Percentiles rank a stretch among this genome's conserved stretches.
These are phyloP conservation scores for Lochmaea capreae DNA, from an alignment of 2,888 invertebrate genomes.

Conservation along the genomic window DNA sequence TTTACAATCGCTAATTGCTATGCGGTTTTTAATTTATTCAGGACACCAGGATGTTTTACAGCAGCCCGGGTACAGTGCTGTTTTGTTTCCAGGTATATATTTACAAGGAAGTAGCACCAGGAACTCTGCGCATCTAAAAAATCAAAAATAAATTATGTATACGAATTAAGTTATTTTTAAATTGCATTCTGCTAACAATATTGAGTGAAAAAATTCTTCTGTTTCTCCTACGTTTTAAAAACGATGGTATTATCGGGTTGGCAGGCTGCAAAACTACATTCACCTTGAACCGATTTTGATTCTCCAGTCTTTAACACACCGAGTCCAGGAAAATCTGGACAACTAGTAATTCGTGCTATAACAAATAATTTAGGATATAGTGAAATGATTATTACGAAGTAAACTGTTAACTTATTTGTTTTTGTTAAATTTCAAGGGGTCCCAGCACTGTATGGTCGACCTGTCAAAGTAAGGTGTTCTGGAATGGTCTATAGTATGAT, in stretches of 20 bases:
- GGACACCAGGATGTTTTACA: background rate
- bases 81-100: background rate
- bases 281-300: background rate
- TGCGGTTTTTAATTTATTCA: background rate
- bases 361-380: too few species aligned
- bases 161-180: too few species aligned
- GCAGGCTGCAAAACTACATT: constrained; percentile 5
- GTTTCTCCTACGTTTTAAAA: background rate
- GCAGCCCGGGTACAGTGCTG: background rate
- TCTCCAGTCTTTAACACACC: constrained; percentile 6
- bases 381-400: too few species aligned
- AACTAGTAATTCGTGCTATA: background rate
- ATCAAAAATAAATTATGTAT: background rate
- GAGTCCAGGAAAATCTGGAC: background rate
- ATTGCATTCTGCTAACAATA: too few species aligned
- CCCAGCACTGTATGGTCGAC: too few species aligned
- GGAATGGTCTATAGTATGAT: too few species aligned
- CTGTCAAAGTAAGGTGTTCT: too few species aligned
- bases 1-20: too few species aligned
- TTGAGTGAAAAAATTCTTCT: background rate
- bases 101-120: background rate
- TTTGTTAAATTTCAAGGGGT: too few species aligned
- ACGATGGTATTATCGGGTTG: background rate
- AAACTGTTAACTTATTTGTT: too few species aligned
- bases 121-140: background rate